Percentiles rank a stretch among this genome's conserved stretches.
Evolutionary conservation across 1,140 invertebrate species (phyloP).

Genomic region (Drosophila carrolli): DNA sequence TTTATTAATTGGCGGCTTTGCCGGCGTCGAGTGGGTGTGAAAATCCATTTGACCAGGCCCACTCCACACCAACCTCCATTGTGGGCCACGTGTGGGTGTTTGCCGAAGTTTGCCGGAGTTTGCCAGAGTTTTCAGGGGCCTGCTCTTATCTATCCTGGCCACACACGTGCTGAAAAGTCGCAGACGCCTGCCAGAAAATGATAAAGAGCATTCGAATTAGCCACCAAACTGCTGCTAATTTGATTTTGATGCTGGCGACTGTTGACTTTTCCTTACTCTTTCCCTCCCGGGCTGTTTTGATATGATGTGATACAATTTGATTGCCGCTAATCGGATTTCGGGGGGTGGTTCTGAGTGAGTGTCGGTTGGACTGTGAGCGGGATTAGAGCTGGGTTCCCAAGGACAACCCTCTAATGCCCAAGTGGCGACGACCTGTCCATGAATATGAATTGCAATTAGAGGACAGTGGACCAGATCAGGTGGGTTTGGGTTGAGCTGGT

Average conservation of each 20-base stretch:
- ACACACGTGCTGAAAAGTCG: conserved; percentile 52
- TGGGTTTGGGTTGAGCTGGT: background rate
- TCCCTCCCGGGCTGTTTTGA: conserved; percentile 13
- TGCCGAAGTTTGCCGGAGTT: conserved; percentile 43
- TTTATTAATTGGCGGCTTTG: conserved; percentile 59
- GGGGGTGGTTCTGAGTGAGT: conserved; percentile 29
- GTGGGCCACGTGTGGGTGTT: conserved; percentile 64
- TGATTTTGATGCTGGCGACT: conserved; percentile 64
- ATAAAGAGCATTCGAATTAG: conserved; percentile 69
- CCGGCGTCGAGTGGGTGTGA: conserved; percentile 60
- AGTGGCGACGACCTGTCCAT: conserved; percentile 42
- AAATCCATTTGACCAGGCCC: conserved; percentile 22
- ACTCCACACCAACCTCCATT: background rate
- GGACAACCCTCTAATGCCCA: conserved; percentile 27
- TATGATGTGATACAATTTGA: conserved; percentile 66
- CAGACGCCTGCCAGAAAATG: conserved; percentile 38
- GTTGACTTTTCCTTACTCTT: conserved; percentile 17
- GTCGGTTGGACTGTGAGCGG: conserved; percentile 53
- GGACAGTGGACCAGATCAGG: conserved; percentile 2
- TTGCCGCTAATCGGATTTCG: conserved; percentile 68
- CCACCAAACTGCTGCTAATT: conserved; percentile 77
- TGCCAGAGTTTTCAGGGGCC: too few species aligned
- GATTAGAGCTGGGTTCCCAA: conserved; percentile 67
- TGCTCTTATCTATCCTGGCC: conserved; percentile 51
- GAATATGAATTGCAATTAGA: conserved; percentile 47